Evolutionary conservation across 2,797 vertebrate species (phyloP).

Genomic region (Selene dorsalis): DNA sequence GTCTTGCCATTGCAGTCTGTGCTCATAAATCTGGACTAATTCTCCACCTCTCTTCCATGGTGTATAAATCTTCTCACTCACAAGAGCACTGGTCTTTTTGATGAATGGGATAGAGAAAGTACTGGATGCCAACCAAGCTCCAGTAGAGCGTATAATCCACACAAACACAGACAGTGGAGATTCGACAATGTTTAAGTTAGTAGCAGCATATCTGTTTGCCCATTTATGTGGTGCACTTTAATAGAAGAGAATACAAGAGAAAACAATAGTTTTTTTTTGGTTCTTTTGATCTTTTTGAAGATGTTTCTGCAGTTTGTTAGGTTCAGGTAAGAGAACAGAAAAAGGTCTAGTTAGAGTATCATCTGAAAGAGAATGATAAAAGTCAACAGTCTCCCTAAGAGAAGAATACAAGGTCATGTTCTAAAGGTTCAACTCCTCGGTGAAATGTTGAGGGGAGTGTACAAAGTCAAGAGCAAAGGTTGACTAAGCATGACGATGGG

Average conservation of each 20-base stretch:
- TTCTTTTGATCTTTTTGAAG: not conserved
- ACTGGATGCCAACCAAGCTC: slow-evolving; percentile 69
- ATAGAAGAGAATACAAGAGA: not conserved
- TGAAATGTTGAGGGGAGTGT: slow-evolving; percentile 3
- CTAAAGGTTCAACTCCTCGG: slow-evolving; percentile 15
- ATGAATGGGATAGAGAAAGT: slow-evolving; percentile 78
- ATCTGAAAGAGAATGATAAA: not conserved
- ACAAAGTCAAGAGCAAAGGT: slow-evolving; percentile 16
- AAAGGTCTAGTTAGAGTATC: too few relatives aligned
- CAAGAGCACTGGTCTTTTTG: slow-evolving; percentile 79
- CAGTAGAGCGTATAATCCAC: slow-evolving; percentile 38
- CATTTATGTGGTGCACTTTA: slow-evolving; percentile 11
- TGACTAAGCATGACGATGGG: slow-evolving; percentile 28
- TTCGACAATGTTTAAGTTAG: slow-evolving; percentile 30
- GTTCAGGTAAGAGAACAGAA: not conserved
- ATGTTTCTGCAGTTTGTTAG: not conserved
- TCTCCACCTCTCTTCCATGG: slow-evolving; percentile 81
- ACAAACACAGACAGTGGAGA: slow-evolving; percentile 38
- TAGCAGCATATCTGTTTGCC: slow-evolving; percentile 22
- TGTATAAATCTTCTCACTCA: slow-evolving; percentile 83
- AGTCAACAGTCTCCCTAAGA: not conserved
- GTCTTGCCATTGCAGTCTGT: slow-evolving; percentile 72
- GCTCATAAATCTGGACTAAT: slow-evolving; percentile 86
- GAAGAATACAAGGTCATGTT: not conserved
- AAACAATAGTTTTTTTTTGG: not conserved